These are phyloP conservation scores for Zaprionus lineosus DNA, from an alignment of 2,888 invertebrate genomes.

Conservation along the genomic window DNA sequence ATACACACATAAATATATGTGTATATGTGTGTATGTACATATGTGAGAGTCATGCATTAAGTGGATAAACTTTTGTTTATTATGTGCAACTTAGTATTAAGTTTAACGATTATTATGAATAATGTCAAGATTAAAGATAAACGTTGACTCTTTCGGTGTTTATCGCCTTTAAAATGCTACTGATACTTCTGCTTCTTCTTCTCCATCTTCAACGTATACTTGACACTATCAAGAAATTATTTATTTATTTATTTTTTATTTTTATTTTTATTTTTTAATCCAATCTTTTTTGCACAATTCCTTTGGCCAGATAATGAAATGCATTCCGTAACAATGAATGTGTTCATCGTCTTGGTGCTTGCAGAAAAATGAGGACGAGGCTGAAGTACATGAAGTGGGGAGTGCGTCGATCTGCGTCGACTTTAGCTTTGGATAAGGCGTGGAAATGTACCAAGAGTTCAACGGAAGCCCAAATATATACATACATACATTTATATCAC, in stretches of 20 bases:
- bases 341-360: slow-evolving; percentile 16
- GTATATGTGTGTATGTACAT: neutral
- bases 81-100: slow-evolving; percentile 3
- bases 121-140: slow-evolving; percentile 24
- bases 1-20: neutral
- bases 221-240: no score
- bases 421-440: slow-evolving; percentile 32
- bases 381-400: slow-evolving; percentile 19
- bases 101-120: slow-evolving; percentile 20
- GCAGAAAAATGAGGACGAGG: slow-evolving; percentile 38
- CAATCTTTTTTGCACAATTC: slow-evolving; percentile 18
- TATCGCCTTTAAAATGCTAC: no score
- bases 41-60: slow-evolving; percentile 4
- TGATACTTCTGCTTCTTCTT: no score
- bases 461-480: slow-evolving; percentile 17
- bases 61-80: slow-evolving; percentile 28
- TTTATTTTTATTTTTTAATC: no score
- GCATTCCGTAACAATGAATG: no score
- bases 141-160: slow-evolving; percentile 7
- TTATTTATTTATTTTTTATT: no score
- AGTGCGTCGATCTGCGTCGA: neutral
- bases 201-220: no score
- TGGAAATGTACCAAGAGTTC: slow-evolving; percentile 29
- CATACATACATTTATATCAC: neutral
- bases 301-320: slow-evolving; percentile 22